phyloP scores from a whole-genome alignment of 2,888 invertebrate genomes.

The Torymus auratus region DNA sequence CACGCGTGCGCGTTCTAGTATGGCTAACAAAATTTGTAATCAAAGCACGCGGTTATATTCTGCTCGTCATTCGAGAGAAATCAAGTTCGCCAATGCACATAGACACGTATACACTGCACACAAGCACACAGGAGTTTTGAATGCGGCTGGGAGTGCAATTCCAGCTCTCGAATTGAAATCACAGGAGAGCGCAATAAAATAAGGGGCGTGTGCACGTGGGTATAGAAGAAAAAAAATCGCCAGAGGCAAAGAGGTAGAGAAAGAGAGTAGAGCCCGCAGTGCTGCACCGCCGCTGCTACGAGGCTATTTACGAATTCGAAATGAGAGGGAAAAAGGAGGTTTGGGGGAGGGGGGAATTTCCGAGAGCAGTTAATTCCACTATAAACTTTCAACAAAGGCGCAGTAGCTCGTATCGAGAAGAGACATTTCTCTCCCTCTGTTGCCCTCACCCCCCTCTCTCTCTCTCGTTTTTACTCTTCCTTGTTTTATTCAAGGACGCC shows the following conservation, averaged over 20 bases:
- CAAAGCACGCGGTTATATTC: too few species aligned
- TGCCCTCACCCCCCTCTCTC: too few species aligned
- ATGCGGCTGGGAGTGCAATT: slow-evolving; percentile 16
- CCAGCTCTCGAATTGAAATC: slow-evolving; percentile 39
- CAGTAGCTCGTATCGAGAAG: slow-evolving; percentile 47
- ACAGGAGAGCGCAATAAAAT: neutral
- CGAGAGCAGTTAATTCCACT: slow-evolving; percentile 57
- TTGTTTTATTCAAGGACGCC: slow-evolving; percentile 58
- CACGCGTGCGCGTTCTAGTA: too few species aligned
- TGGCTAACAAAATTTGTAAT: too few species aligned
- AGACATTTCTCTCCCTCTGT: slow-evolving; percentile 36
- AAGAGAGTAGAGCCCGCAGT: slow-evolving; percentile 8
- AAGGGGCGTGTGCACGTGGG: too few species aligned
- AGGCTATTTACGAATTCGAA: slow-evolving; percentile 53
- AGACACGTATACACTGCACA: too few species aligned
- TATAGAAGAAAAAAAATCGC: slow-evolving; percentile 11
- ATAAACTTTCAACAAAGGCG: slow-evolving; percentile 58
- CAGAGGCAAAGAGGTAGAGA: neutral
- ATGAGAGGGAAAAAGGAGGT: slow-evolving; percentile 29
- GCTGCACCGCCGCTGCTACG: neutral
- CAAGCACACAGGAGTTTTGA: neutral
- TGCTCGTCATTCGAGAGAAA: slow-evolving; percentile 6
- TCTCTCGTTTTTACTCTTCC: slow-evolving; percentile 34
- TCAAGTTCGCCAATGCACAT: neutral
- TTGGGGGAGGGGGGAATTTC: slow-evolving; percentile 30